phyloP scores from a whole-genome alignment of 2,113 vertebrate species.

The Saiga tatarica region DNA sequence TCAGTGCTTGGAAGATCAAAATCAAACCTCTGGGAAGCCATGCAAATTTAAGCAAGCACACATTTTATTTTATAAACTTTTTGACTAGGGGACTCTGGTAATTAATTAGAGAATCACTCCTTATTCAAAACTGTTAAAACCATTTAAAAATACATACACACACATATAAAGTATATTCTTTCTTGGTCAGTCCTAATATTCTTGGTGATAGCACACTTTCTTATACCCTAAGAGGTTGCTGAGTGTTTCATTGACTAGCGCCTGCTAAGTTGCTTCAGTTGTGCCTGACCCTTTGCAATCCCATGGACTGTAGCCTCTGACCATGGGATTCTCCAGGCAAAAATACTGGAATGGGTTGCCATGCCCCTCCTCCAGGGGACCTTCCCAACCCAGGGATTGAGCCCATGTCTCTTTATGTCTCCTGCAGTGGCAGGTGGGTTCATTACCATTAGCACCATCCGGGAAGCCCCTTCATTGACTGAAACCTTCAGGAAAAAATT shows the following conservation, averaged over 20 bases:
- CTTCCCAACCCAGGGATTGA: not conserved
- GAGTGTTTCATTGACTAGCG: not conserved
- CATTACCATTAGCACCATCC: not conserved
- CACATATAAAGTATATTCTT: not conserved
- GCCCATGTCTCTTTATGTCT: not conserved
- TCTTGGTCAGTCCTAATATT: not conserved
- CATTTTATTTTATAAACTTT: not conserved
- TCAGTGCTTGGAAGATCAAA: not conserved
- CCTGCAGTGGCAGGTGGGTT: not conserved
- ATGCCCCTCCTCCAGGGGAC: not conserved
- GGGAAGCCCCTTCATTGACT: not conserved
- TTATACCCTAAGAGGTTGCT: not conserved
- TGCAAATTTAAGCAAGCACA: not conserved
- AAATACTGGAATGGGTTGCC: not conserved
- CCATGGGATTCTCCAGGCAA: not conserved
- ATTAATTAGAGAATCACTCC: not conserved
- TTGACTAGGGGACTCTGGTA: not conserved
- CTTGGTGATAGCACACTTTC: not conserved
- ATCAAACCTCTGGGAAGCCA: not conserved
- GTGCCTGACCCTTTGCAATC: not conserved
- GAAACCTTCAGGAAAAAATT: not conserved
- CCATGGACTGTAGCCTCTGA: not conserved
- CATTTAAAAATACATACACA: not conserved
- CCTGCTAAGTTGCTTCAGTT: not conserved
- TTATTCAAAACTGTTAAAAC: not conserved